Base-by-base conservation (phyloP, 2,797 vertebrate genomes). In the Gymnoscopelus microlampas region DNA sequence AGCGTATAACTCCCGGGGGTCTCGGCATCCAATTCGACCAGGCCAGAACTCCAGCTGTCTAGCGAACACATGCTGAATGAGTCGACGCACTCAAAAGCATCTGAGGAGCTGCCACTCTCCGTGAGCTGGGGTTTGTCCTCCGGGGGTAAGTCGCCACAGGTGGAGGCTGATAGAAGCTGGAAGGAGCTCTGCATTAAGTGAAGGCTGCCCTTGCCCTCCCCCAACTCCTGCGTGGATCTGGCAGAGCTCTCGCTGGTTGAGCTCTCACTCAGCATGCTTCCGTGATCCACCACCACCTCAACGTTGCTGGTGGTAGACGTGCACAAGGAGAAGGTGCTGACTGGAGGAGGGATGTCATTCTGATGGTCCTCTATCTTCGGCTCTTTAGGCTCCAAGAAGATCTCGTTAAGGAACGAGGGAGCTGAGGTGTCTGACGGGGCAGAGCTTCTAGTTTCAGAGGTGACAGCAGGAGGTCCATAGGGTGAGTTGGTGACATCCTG, bases 291-390 rank as follows among this genome's bases (percentile, higher is more conserved):
- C 35, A 44, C 39, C 70, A 99, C 97, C 88, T 99, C 98, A 74
- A 99, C 99, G 63, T 99, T 98, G 74, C 98, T 99, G 11, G 98
- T 99, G 44, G 97, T 99, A 32, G 98, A 99, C 5, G 98, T 99
- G 74, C 97, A 98, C 0, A 97, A 99, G 14, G 98, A 99, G 85
- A 99, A 99, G 70, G 96, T 96, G 69, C 98, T 98, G 63, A 96
- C 89, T 3, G 98, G 98, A 80, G 98, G 98, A 0, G 98, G 98
- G 0, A 98, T 99, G 66, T 99, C 95, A 81, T 90, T 99, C 84
- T 99, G 97, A 74, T 98, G 92, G 89, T 99, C 98, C 87, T 98
- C 98, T 0, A 80, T 80, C 84, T 99, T 99, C 64, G 93, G 87
- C 63, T 97, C 97, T 92, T 97, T 98, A 2, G 92, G 87, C 60